Base-by-base conservation (phyloP, 2,113 vertebrate genomes). In the Phainopepla nitens region DNA sequence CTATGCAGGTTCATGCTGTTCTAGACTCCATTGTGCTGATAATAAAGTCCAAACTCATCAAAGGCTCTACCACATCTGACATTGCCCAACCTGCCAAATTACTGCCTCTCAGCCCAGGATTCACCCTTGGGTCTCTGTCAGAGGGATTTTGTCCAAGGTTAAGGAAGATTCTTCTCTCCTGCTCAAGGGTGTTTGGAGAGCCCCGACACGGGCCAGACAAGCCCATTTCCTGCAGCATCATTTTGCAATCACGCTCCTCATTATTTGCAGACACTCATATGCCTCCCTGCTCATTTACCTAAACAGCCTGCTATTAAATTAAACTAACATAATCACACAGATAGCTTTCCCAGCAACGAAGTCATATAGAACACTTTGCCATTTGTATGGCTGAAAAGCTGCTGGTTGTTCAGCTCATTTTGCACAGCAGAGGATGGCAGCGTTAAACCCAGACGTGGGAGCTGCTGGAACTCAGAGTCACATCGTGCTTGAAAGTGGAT, bases 231-330 rank as follows among this genome's bases (percentile, higher is more conserved):
- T 44, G 42, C 70, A 82, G 71, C 66, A 78, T 77, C 82, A n/a
- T 41, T 84, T 47, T 88, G 75, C 60, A 88, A 58, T 75, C 94
- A 47, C 4, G 58, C 23, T 69, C 58, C 56, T 31, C 71, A 50
- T 91, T 88, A 91, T 88, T 61, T 90, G 70, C 66, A 96, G 70
- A 60, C 61, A 18, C 47, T 93, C 66, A 31, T 57, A 60, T 20
- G 44, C 87, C 90, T 96, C 89, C 94, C 91, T 87, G 70, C 64
- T 95, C 96, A 80, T 94, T 96, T 91, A 93, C 82, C 84, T 94
- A 80, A 95, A 89, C 76, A 88, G 84, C 36, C 91, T 90, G 71
- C 94, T 86, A 91, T 96, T 85, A 94, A 93, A 95, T 91, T 85
- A 92, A 86, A 82, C 87, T 35, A 71, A 73, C 94, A 81, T 75